These are phyloP conservation scores for Galeruca laticollis DNA, from an alignment of 2,888 invertebrate genomes.

Conservation along the genomic window DNA sequence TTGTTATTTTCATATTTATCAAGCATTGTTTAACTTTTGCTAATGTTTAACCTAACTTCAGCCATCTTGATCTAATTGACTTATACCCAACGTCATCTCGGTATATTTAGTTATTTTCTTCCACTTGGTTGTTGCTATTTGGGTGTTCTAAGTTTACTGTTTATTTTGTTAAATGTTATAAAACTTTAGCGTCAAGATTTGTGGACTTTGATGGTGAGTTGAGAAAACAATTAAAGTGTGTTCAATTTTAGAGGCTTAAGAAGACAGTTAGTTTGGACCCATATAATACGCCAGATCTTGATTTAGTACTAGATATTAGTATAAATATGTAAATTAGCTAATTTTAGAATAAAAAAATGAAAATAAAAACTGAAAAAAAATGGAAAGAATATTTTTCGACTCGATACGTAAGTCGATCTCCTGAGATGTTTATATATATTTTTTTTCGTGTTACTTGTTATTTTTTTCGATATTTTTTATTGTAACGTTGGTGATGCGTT, in stretches of 20 bases:
- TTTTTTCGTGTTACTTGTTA: background rate
- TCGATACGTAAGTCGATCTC: background rate
- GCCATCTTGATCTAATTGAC: too few species aligned
- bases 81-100: too few species aligned
- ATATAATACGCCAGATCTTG: conserved; percentile 28
- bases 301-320: conserved; percentile 11
- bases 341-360: conserved; percentile 3
- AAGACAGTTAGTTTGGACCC: conserved; percentile 26
- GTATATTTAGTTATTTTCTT: too few species aligned
- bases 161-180: too few species aligned
- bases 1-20: too few species aligned
- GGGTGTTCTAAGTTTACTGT: too few species aligned
- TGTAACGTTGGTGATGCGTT: background rate
- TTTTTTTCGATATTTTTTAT: background rate
- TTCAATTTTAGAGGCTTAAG: conserved; percentile 45
- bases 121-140: too few species aligned
- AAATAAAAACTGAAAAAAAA: conserved; percentile 21
- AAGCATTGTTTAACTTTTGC: too few species aligned
- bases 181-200: too few species aligned
- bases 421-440: background rate
- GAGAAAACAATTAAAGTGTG: conserved; percentile 40
- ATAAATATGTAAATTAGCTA: conserved; percentile 21
- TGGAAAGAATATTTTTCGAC: conserved; percentile 33
- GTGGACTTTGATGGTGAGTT: background rate
- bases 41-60: too few species aligned